Evolutionary conservation across 2,113 vertebrate genomes (phyloP).

Genomic region (Apaloderma vittatum): DNA sequence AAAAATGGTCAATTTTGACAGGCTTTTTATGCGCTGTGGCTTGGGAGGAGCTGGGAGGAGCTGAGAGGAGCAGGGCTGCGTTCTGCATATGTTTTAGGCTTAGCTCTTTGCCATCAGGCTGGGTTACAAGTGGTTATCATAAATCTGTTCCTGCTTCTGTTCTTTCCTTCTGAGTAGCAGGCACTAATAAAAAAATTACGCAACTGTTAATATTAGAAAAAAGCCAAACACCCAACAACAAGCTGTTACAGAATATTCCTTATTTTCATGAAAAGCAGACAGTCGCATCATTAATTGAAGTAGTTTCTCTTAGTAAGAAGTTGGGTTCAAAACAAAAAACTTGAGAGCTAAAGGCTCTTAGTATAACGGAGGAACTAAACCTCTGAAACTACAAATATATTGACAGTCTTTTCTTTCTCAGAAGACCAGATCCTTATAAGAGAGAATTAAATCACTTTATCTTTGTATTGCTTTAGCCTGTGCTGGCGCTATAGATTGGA

Average conservation of each 20-base stretch:
- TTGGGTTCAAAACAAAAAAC: background rate
- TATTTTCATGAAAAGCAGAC: background rate
- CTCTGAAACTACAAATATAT: background rate
- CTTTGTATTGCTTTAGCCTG: background rate
- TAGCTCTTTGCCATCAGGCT: background rate
- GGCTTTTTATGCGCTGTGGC: fast-evolving
- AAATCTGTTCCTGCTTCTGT: background rate
- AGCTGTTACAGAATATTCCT: background rate
- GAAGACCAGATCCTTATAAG: background rate
- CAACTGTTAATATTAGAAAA: background rate
- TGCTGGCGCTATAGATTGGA: background rate
- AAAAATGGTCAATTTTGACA: background rate
- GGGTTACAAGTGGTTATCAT: background rate
- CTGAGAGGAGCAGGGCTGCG: background rate
- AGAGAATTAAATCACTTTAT: background rate
- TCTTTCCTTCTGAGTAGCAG: background rate
- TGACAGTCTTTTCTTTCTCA: background rate
- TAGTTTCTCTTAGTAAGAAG: background rate
- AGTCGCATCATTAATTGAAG: background rate
- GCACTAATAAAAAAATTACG: background rate
- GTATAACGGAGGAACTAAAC: background rate
- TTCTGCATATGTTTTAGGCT: background rate
- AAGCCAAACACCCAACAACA: fast-evolving
- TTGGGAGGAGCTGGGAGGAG: background rate
- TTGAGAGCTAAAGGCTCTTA: background rate